Percentiles rank a stretch among this genome's conserved stretches.
Conservation (phyloP, 2,888 invertebrate genomes). For the Trachelus troglodyta region DNA sequence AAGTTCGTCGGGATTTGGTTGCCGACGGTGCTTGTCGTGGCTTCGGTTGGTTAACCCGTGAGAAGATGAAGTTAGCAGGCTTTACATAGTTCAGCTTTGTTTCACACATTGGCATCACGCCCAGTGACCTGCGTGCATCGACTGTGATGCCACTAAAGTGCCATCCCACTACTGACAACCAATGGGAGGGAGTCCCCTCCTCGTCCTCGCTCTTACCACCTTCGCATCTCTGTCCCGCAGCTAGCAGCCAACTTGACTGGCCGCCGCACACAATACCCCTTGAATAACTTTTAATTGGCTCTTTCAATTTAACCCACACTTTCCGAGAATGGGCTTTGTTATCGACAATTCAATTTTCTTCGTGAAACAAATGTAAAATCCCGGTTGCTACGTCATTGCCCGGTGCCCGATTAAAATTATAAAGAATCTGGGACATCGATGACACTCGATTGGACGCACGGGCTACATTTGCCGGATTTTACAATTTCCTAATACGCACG, state of each 20-base stretch:
- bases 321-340: constrained; percentile 27
- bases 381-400: background rate
- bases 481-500: no score
- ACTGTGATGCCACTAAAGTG: background rate
- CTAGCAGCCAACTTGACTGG: background rate
- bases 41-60: constrained; percentile 47
- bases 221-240: background rate
- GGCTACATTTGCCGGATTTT: background rate
- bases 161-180: no score
- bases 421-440: no score
- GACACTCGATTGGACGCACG: background rate
- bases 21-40: background rate
- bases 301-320: constrained; percentile 40
- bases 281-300: constrained; percentile 55
- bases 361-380: constrained; percentile 26
- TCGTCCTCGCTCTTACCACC: constrained; percentile 3
- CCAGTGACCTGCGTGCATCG: constrained; percentile 36
- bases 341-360: constrained; percentile 37
- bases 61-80: constrained; percentile 52
- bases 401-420: no score
- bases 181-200: background rate
- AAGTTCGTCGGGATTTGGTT: no score
- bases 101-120: constrained; percentile 53
- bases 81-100: constrained; percentile 59
- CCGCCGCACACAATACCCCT: constrained; percentile 3